Evolutionary conservation across 2,888 invertebrate species (phyloP).

Genomic region (Cephus pulcher): DNA sequence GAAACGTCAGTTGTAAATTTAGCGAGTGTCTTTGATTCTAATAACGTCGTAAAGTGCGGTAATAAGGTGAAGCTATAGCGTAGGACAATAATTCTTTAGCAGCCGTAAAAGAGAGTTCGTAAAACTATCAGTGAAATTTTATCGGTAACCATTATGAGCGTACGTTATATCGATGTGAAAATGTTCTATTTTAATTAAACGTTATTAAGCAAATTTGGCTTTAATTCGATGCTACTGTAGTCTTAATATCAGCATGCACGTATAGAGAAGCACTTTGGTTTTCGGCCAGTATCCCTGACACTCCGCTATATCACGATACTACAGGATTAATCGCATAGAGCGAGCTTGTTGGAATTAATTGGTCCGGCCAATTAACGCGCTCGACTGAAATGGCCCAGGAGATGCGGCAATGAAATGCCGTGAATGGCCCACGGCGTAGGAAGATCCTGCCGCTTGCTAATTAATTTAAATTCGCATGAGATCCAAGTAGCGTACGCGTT

Average conservation of each 20-base stretch:
- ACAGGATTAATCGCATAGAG: conserved; percentile 58
- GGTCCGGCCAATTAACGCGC: conserved; percentile 65
- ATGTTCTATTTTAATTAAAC: neutral
- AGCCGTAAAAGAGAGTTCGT: neutral
- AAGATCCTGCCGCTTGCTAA: neutral
- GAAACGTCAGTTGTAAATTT: neutral
- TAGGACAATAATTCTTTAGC: neutral
- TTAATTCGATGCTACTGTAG: neutral
- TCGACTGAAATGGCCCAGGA: conserved; percentile 51
- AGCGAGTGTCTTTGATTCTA: neutral
- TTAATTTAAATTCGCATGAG: conserved; percentile 5
- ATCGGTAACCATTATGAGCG: neutral
- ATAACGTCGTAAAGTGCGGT: neutral
- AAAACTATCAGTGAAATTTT: neutral
- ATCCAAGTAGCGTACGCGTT: neutral
- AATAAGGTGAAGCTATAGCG: neutral
- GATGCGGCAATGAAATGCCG: conserved; percentile 47
- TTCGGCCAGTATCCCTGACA: neutral
- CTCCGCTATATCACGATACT: conserved; percentile 19
- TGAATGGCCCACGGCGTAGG: conserved; percentile 31
- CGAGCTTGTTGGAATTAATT: conserved; percentile 66
- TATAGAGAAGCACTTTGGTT: neutral
- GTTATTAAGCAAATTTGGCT: neutral
- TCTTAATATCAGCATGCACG: neutral
- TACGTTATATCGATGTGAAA: neutral